Percentiles rank a stretch among this genome's conserved stretches.
Conservation (phyloP, 2,888 invertebrate genomes). For the Cryptocephalus primarius region DNA sequence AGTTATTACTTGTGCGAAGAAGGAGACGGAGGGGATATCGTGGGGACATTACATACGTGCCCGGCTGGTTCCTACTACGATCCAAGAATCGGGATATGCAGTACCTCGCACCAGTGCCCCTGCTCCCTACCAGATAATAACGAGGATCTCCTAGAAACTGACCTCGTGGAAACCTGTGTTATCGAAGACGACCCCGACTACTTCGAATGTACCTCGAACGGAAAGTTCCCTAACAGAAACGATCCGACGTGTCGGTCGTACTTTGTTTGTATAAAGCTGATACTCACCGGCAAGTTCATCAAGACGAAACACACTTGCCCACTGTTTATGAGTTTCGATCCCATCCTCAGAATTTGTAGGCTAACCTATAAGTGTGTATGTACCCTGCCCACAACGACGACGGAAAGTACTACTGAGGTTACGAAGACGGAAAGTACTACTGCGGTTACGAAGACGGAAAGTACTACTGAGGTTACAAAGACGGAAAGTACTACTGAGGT, state of each 20-base stretch:
- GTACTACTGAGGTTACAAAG: conserved; percentile 3
- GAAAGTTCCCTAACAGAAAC: conserved; percentile 35
- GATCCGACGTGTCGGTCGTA: conserved; percentile 27
- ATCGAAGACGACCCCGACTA: conserved; percentile 3
- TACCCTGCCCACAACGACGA: no score
- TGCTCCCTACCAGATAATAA: not conserved
- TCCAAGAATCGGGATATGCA: conserved; percentile 10
- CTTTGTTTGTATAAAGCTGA: conserved; percentile 14
- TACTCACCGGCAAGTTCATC: conserved; percentile 21
- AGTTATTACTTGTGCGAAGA: conserved; percentile 18
- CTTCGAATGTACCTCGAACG: conserved; percentile 25
- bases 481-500: not conserved
- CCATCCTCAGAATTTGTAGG: conserved; percentile 31
- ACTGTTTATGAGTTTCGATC: conserved; percentile 26
- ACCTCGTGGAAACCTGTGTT: not conserved
- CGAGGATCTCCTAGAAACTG: no score
- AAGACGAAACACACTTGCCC: conserved; percentile 18
- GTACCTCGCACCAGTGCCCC: conserved; percentile 3
- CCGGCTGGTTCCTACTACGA: conserved; percentile 16
- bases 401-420: no score
- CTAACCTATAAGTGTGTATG: conserved; percentile 16
- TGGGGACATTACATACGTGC: conserved; percentile 23
- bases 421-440: conserved; percentile 5
- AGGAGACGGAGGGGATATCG: conserved; percentile 20
- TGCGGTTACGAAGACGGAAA: no score